Evolutionary conservation across 2,888 invertebrate genomes (phyloP).

Genomic region (Blera fallax): DNA sequence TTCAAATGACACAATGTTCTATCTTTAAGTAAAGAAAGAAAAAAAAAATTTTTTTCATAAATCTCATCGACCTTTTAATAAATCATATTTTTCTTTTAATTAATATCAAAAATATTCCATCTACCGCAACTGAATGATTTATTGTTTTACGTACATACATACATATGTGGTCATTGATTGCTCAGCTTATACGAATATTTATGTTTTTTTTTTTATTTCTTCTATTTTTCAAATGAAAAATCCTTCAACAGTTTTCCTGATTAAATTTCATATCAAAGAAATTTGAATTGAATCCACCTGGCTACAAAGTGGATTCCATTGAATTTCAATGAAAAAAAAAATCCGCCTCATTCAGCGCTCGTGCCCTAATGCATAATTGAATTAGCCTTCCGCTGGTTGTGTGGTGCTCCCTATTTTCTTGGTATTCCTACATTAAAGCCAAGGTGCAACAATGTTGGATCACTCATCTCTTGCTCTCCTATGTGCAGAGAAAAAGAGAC

Average conservation of each 20-base stretch:
- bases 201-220: neutral
- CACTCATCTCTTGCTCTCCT: constrained; percentile 53
- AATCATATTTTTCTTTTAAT: constrained; percentile 46
- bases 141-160: constrained; percentile 9
- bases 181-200: neutral
- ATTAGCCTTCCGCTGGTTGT: constrained; percentile 48
- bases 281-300: constrained; percentile 73
- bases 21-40: neutral
- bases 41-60: neutral
- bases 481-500: constrained; percentile 21
- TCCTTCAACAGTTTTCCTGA: constrained; percentile 52
- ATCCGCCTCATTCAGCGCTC: constrained; percentile 65
- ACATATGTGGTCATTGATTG: constrained; percentile 39
- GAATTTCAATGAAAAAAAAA: constrained; percentile 41
- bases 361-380: constrained; percentile 72
- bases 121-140: constrained; percentile 25
- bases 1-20: constrained; percentile 8
- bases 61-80: constrained; percentile 15
- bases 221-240: constrained; percentile 63
- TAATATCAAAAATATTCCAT: constrained; percentile 15
- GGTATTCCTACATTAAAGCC: constrained; percentile 54
- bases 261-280: constrained; percentile 68
- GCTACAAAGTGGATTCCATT: constrained; percentile 51
- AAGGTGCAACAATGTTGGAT: constrained; percentile 73
- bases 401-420: constrained; percentile 43